Conservation (phyloP, 1,140 invertebrate species). For the Ceratitis capitata region DNA sequence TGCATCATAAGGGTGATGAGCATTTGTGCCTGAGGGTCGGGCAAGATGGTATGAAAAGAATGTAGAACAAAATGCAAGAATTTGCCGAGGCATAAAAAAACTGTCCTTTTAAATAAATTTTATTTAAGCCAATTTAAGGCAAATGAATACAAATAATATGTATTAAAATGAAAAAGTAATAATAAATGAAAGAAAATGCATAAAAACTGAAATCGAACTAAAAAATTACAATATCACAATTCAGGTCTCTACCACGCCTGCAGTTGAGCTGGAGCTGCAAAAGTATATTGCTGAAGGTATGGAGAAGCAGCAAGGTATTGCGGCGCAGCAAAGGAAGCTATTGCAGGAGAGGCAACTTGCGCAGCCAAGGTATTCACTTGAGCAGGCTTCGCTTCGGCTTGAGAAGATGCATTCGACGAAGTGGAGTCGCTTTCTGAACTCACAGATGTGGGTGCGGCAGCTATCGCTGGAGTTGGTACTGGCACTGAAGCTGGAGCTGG, state of each 20-base stretch:
- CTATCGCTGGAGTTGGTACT: conserved; percentile 39
- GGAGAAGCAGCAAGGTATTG: conserved; percentile 47
- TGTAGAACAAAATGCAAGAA: no score
- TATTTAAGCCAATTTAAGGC: not conserved
- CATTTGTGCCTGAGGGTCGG: no score
- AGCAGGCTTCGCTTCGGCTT: not conserved
- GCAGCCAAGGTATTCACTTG: not conserved
- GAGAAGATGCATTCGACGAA: not conserved
- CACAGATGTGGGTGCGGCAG: conserved; percentile 40
- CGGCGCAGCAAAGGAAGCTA: conserved; percentile 43
- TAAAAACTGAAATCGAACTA: not conserved
- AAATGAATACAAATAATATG: conserved; percentile 2
- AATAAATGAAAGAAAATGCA: not conserved
- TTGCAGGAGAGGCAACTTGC: conserved; percentile 37
- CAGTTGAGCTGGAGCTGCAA: conserved; percentile 41
- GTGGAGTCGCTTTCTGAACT: not conserved
- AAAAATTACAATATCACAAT: conserved; percentile 25
- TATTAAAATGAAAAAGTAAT: not conserved
- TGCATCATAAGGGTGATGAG: no score
- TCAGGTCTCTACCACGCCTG: conserved; percentile 40
- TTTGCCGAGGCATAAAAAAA: no score
- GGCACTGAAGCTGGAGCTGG: no score
- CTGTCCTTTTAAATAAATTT: conserved; percentile 13
- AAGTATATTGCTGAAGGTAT: conserved; percentile 28
- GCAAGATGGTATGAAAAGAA: no score